Conservation (phyloP, 2,888 invertebrate genomes). For the Dryocosmus kuriphilus region DNA sequence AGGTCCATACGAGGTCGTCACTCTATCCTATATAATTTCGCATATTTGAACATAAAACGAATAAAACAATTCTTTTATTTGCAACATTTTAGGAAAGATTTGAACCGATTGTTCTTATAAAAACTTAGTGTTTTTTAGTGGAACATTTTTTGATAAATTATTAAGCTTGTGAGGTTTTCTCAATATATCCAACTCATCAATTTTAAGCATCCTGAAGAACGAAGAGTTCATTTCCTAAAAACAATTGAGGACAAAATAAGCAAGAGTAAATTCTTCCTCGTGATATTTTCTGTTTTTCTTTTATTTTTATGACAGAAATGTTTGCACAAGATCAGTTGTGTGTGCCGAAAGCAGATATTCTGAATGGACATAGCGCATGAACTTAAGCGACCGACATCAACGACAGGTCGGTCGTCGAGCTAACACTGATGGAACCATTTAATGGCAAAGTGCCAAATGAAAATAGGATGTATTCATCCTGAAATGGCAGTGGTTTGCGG, state of each 20-base stretch:
- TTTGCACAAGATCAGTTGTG: background rate
- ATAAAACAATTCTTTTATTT: too few relatives aligned
- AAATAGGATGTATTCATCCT: constrained; percentile 57
- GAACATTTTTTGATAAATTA: too few relatives aligned
- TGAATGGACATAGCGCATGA: constrained; percentile 18
- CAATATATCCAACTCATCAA: too few relatives aligned
- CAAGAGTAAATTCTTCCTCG: background rate
- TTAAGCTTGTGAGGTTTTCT: too few relatives aligned
- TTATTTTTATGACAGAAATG: background rate
- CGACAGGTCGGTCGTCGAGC: constrained; percentile 45
- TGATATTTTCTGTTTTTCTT: background rate
- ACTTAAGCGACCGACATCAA: constrained; percentile 36
- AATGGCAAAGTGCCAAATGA: constrained; percentile 57
- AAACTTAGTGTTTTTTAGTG: too few relatives aligned
- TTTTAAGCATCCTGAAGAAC: background rate
- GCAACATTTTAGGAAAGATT: too few relatives aligned
- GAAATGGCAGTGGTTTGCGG: constrained; percentile 58
- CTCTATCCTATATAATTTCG: too few relatives aligned
- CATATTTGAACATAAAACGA: too few relatives aligned
- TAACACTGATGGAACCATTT: constrained; percentile 47
- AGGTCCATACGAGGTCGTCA: too few relatives aligned
- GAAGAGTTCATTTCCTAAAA: background rate
- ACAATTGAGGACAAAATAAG: background rate
- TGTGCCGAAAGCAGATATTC: background rate
- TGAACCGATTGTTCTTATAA: too few relatives aligned